These are phyloP conservation scores for Peromyscus maniculatus DNA, from an alignment of 2,113 vertebrate species.

Conservation along the genomic window DNA sequence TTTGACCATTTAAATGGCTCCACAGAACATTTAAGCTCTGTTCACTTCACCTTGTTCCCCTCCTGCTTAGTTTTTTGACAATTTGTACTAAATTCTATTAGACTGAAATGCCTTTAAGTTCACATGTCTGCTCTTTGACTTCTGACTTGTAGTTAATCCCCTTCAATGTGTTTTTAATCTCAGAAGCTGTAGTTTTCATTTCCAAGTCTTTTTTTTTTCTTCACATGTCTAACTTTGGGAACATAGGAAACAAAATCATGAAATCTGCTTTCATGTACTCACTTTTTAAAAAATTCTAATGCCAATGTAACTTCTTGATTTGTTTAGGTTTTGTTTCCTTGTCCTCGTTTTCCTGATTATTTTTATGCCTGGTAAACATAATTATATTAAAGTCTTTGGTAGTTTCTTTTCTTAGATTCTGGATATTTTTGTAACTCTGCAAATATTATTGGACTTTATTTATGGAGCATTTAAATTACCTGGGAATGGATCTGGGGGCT, in stretches of 20 bases:
- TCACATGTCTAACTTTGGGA: not conserved
- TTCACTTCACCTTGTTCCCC: not conserved
- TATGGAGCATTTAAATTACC: not conserved
- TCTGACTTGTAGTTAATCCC: not conserved
- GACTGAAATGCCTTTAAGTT: not conserved
- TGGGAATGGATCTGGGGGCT: not conserved
- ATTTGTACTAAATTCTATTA: not conserved
- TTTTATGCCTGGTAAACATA: not conserved
- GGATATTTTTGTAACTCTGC: not conserved
- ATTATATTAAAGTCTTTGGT: not conserved
- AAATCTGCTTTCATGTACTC: not conserved
- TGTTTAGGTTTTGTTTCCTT: not conserved
- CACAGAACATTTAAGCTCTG: not conserved
- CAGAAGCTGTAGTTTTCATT: not conserved
- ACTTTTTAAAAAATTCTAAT: not conserved
- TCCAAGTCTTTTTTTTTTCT: not conserved
- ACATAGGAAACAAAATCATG: not conserved
- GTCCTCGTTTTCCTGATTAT: not conserved
- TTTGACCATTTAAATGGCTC: not conserved
- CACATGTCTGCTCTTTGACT: not conserved
- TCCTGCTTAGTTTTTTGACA: not conserved
- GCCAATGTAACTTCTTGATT: not conserved
- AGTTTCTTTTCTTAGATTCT: not conserved
- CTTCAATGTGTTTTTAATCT: not conserved
- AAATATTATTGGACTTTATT: conserved; percentile 6